A percentile compares a stretch with the other conserved stretches of the same genome.
Evolutionary conservation across 1,140 invertebrate species (phyloP).

Genomic region (Macrobrachium rosenbergii): DNA sequence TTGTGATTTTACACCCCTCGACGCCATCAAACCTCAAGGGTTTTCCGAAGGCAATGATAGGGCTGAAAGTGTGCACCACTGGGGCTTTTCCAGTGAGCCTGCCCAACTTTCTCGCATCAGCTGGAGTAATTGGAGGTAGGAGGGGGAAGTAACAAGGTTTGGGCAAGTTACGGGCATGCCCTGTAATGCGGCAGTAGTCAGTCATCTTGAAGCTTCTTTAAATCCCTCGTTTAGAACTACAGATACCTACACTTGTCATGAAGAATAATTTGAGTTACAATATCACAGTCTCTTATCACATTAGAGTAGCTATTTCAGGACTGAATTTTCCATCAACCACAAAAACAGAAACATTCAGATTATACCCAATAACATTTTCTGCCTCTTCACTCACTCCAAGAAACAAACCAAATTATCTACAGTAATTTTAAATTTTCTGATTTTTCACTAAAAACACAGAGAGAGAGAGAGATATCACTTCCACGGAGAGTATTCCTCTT

Average conservation of each 20-base stretch:
- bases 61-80: conserved; percentile 69
- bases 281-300: too few relatives aligned
- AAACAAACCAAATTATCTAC: too few relatives aligned
- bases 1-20: conserved; percentile 65
- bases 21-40: conserved; percentile 57
- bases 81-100: conserved; percentile 84
- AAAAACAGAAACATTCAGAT: too few relatives aligned
- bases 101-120: conserved; percentile 83
- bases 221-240: neutral
- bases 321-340: too few relatives aligned
- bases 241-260: neutral
- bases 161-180: conserved; percentile 82
- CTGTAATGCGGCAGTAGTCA: conserved; percentile 82
- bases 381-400: too few relatives aligned
- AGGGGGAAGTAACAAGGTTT: conserved; percentile 88
- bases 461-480: too few relatives aligned
- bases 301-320: too few relatives aligned
- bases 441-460: too few relatives aligned
- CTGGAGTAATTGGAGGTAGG: conserved; percentile 83
- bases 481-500: too few relatives aligned
- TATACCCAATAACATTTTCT: too few relatives aligned
- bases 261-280: too few relatives aligned
- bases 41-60: conserved; percentile 67
- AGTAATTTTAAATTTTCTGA: too few relatives aligned
- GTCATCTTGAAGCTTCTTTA: conserved; percentile 40